Evolutionary conservation across 2,113 vertebrate species (phyloP).

Genomic region (Apodemus speciosus): DNA sequence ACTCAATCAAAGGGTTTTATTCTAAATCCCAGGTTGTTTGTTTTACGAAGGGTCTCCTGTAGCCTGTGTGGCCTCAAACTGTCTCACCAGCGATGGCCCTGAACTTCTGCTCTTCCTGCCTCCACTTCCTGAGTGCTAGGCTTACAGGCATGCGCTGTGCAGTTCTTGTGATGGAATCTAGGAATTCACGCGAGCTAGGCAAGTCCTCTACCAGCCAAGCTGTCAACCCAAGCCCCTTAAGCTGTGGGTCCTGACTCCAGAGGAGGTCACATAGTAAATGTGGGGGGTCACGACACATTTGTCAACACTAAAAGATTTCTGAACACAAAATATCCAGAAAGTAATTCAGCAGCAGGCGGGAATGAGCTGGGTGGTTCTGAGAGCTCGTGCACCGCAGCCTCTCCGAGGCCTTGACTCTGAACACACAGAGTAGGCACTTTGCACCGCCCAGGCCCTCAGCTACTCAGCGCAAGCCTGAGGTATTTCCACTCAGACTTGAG

Average conservation of each 20-base stretch:
- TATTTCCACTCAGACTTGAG: neutral
- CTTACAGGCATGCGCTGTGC: neutral
- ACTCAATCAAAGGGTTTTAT: conserved; percentile 15
- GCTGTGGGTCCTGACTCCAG: neutral
- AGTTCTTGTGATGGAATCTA: neutral
- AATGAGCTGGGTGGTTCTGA: neutral
- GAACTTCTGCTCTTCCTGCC: neutral
- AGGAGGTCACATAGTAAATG: neutral
- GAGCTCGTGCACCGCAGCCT: no score
- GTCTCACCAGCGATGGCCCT: neutral
- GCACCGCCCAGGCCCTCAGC: neutral
- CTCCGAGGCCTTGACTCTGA: neutral
- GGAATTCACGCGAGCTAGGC: neutral
- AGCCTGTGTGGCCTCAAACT: neutral
- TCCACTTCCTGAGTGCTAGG: neutral
- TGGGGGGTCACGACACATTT: neutral
- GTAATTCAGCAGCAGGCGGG: neutral
- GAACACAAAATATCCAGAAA: neutral
- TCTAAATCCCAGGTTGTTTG: neutral
- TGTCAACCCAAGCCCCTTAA: neutral
- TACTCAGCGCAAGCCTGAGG: neutral
- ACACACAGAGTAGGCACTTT: neutral
- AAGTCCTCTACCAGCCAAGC: neutral
- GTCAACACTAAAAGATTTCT: neutral
- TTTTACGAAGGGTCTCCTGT: neutral